These are phyloP conservation scores for Harpagus bidentatus DNA, from an alignment of 2,113 vertebrate genomes.

Conservation along the genomic window DNA sequence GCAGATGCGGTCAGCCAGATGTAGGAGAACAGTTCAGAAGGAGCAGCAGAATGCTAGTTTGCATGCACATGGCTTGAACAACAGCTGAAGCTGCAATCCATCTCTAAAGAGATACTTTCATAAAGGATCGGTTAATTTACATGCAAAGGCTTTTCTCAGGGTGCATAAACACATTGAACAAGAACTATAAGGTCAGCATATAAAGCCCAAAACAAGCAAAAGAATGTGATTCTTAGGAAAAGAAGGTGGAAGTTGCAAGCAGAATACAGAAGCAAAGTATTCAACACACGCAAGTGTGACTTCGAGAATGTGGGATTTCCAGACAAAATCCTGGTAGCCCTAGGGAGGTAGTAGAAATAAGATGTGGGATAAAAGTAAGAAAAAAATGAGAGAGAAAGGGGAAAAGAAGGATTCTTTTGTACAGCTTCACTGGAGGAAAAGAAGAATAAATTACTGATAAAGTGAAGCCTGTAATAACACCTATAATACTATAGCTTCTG, in stretches of 20 bases:
- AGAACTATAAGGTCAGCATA: background rate
- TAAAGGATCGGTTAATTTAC: background rate
- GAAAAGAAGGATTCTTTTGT: background rate
- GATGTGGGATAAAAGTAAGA: background rate
- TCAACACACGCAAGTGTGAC: background rate
- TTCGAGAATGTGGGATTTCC: background rate
- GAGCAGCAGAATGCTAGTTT: background rate
- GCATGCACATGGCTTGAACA: background rate
- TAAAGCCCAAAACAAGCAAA: background rate
- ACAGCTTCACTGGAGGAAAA: background rate
- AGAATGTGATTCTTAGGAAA: background rate
- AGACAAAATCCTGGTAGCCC: background rate
- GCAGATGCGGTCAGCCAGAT: background rate
- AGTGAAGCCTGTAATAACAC: background rate
- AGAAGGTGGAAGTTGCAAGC: background rate
- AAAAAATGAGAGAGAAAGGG: background rate
- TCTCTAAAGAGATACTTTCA: background rate
- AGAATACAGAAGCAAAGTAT: background rate
- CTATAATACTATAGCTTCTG: background rate
- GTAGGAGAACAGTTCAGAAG: background rate
- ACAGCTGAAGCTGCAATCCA: background rate
- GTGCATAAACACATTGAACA: background rate
- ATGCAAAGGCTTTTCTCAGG: background rate
- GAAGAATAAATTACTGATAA: background rate
- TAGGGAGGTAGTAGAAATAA: background rate